These are phyloP conservation scores for Hyposmocoma kahamanoa DNA, from an alignment of 1,140 invertebrate species.

Conservation along the genomic window DNA sequence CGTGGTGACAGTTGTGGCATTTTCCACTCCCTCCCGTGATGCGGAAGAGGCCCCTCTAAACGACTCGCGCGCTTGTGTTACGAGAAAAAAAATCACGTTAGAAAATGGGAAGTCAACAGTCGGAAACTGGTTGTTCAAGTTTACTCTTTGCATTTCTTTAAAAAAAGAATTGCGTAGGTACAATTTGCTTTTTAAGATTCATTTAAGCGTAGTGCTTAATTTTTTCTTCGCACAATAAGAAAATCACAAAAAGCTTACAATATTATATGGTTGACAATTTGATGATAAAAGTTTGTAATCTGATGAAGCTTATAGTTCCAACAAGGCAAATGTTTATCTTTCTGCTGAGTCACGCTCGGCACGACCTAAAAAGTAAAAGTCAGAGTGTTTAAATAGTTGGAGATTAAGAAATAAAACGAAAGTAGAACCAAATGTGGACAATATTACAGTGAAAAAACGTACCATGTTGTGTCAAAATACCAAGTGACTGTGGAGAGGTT, in stretches of 20 bases:
- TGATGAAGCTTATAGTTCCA: neutral
- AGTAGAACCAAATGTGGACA: constrained; percentile 15
- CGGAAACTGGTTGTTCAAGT: constrained; percentile 42
- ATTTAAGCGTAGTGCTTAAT: too few relatives aligned
- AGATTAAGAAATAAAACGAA: constrained; percentile 17
- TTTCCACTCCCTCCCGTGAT: constrained; percentile 35
- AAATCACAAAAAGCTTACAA: too few relatives aligned
- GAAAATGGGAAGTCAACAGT: constrained; percentile 62
- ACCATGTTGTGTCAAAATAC: neutral
- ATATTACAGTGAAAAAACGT: too few relatives aligned
- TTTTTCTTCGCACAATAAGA: too few relatives aligned
- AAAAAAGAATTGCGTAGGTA: too few relatives aligned
- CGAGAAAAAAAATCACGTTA: constrained; percentile 60
- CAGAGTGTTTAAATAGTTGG: constrained; percentile 17
- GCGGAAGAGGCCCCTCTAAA: constrained; percentile 41
- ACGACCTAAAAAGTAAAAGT: constrained; percentile 36
- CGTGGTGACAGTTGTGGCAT: constrained; percentile 15
- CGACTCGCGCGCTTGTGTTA: constrained; percentile 28
- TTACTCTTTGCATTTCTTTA: too few relatives aligned
- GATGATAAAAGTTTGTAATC: too few relatives aligned
- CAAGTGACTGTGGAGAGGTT: constrained; percentile 2
- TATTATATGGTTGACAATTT: too few relatives aligned
- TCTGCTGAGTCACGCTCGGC: constrained; percentile 16
- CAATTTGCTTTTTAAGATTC: too few relatives aligned
- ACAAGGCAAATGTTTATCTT: constrained; percentile 1